These are phyloP conservation scores for Chiloscyllium plagiosum DNA, from an alignment of 2,113 vertebrate species.

Conservation along the genomic window DNA sequence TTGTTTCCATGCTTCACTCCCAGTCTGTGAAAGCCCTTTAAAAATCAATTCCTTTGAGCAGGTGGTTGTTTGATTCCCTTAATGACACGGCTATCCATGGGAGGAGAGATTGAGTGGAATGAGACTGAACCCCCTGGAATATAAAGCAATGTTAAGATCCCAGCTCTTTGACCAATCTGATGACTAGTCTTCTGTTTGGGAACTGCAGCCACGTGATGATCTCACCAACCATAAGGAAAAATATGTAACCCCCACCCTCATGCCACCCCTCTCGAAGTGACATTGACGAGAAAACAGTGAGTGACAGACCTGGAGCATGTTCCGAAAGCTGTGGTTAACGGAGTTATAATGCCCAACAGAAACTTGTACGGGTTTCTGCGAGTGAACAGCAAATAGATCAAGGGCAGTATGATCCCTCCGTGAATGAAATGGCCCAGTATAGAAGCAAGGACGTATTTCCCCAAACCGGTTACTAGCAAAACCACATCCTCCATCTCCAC, in stretches of 20 bases:
- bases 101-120: background rate
- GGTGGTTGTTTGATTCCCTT: background rate
- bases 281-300: background rate
- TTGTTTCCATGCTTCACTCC: background rate
- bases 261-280: background rate
- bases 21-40: background rate
- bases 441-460: constrained; percentile 93
- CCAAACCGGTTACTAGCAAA: constrained; percentile 81
- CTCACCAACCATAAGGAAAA: background rate
- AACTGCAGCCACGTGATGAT: background rate
- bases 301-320: constrained; percentile 85
- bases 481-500: constrained; percentile 92
- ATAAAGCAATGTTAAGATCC: background rate
- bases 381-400: constrained; percentile 86
- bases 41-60: background rate
- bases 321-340: constrained; percentile 88
- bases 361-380: constrained; percentile 87
- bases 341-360: constrained; percentile 87
- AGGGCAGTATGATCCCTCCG: constrained; percentile 80
- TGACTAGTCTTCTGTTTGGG: background rate
- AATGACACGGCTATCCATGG: background rate
- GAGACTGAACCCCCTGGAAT: background rate
- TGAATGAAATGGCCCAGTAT: constrained; percentile 94
- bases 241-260: background rate
- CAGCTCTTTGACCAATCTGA: background rate